phyloP scores from a whole-genome alignment of 1,140 invertebrate species.

The Mesaphorura yosii region DNA sequence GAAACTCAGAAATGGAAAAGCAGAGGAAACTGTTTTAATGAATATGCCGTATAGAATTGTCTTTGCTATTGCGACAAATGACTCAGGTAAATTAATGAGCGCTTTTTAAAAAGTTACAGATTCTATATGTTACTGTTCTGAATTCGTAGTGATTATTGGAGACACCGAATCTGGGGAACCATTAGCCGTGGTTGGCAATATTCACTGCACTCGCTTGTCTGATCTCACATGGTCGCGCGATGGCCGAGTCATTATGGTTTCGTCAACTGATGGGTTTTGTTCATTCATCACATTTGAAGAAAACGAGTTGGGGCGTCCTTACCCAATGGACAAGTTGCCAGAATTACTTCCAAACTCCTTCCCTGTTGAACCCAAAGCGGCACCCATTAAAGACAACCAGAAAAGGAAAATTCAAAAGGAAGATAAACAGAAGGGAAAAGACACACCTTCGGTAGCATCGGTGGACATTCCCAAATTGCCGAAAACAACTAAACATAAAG shows the following conservation, averaged over 20 bases:
- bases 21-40: conserved; percentile 3
- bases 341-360: neutral
- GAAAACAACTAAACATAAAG: neutral
- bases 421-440: conserved; percentile 4
- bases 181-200: conserved; percentile 73
- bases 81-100: conserved; percentile 65
- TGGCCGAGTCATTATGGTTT: conserved; percentile 65
- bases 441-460: neutral
- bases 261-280: conserved; percentile 92
- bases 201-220: conserved; percentile 85
- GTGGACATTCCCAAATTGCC: neutral
- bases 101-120: neutral
- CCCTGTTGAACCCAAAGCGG: neutral
- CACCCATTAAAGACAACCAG: neutral
- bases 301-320: conserved; percentile 59
- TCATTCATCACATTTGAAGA: conserved; percentile 73
- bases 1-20: conserved; percentile 5
- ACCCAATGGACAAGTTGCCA: neutral
- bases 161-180: conserved; percentile 71
- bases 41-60: conserved; percentile 69
- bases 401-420: neutral
- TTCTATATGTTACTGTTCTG: neutral
- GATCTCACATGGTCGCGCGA: conserved; percentile 85
- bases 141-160: conserved; percentile 42
- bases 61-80: conserved; percentile 79